A percentile compares a stretch with the other conserved stretches of the same genome.
Conservation (phyloP, 2,113 vertebrate genomes). For the Neofelis nebulosa region DNA sequence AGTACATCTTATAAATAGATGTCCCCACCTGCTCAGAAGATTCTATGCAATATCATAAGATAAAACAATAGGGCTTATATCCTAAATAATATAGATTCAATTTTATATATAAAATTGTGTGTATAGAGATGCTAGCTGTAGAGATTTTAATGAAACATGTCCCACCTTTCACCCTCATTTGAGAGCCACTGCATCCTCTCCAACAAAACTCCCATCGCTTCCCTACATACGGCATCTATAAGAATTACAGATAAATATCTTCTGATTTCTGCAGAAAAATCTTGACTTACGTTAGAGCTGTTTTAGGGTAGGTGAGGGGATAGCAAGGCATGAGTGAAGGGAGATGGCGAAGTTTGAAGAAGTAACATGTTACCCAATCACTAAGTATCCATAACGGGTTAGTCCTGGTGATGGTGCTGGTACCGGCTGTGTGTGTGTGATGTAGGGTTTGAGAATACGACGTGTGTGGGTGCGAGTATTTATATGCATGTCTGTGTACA, state of each 20-base stretch:
- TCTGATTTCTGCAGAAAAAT: background rate
- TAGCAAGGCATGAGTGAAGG: background rate
- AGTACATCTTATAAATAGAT: background rate
- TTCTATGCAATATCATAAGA: background rate
- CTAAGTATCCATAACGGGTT: background rate
- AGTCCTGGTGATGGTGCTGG: background rate
- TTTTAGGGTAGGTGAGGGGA: background rate
- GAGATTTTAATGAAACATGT: background rate
- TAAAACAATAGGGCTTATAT: background rate
- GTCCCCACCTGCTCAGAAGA: background rate
- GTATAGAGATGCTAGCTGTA: background rate
- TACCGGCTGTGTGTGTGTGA: background rate
- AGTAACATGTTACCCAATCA: background rate
- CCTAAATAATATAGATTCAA: background rate
- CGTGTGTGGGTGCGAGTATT: background rate
- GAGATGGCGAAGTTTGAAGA: background rate
- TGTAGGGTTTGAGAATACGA: background rate
- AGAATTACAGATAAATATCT: background rate
- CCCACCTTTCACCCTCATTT: background rate
- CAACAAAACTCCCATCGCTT: background rate
- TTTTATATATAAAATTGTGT: background rate
- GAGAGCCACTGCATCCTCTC: background rate
- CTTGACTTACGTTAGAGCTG: background rate
- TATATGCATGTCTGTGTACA: background rate
- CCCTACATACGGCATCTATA: background rate